These are phyloP conservation scores for Odontocolon sp. DNA, from an alignment of 2,888 invertebrate species.

Conservation along the genomic window DNA sequence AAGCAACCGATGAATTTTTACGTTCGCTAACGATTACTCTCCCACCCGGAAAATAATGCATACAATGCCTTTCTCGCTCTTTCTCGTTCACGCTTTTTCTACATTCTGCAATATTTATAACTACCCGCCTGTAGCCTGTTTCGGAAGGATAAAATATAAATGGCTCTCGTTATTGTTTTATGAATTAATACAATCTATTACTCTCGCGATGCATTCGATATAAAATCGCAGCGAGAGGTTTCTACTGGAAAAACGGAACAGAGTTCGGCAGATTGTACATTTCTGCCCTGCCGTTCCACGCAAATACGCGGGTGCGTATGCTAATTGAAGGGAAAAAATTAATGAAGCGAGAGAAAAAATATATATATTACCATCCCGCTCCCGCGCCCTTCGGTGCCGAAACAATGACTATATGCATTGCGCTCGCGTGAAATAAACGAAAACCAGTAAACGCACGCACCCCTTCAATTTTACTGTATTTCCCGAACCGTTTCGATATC, in stretches of 20 bases:
- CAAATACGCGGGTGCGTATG: constrained; percentile 34
- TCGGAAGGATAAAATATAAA: constrained; percentile 55
- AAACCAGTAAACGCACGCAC: constrained; percentile 6
- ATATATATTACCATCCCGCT: constrained; percentile 38
- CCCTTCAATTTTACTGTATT: constrained; percentile 13
- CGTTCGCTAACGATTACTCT: constrained; percentile 53
- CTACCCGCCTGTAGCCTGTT: constrained; percentile 46
- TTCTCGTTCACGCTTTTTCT: constrained; percentile 29
- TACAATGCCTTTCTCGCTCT: constrained; percentile 39
- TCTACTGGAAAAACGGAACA: constrained; percentile 41
- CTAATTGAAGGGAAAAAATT: constrained; percentile 57
- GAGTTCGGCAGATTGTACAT: constrained; percentile 40
- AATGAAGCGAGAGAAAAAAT: constrained; percentile 45
- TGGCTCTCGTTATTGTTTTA: constrained; percentile 58
- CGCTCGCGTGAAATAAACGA: not conserved
- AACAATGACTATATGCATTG: constrained; percentile 43
- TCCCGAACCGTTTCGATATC: constrained; percentile 40
- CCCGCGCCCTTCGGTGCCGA: constrained; percentile 43
- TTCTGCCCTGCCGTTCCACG: not conserved
- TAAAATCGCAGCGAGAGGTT: constrained; percentile 31
- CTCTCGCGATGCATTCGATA: constrained; percentile 46
- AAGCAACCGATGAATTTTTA: constrained; percentile 39
- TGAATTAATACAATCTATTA: constrained; percentile 58
- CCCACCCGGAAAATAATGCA: constrained; percentile 55
- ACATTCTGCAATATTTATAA: constrained; percentile 53